A percentile compares a stretch with the other conserved stretches of the same genome.
phyloP scores from a whole-genome alignment of 2,888 invertebrate species.

The Glyphotaelius pellucidus region DNA sequence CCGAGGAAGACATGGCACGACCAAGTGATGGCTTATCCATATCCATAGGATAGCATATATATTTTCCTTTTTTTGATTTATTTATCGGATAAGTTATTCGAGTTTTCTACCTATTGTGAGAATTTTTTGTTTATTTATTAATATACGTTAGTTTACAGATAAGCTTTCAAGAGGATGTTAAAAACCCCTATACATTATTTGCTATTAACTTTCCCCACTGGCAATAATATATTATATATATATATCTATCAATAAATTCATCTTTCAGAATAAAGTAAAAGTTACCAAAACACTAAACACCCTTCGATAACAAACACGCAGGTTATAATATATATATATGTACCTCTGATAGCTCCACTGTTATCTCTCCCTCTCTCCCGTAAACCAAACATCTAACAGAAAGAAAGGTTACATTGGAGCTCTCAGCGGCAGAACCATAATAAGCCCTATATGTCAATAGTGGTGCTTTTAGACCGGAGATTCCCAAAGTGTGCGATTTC shows the following conservation, averaged over 20 bases:
- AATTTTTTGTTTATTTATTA: too few species aligned
- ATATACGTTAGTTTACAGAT: too few species aligned
- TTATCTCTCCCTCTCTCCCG: not conserved
- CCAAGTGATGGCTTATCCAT: too few species aligned
- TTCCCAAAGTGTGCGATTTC: too few species aligned
- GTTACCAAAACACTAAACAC: not conserved
- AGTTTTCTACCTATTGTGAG: too few species aligned
- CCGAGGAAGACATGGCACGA: too few species aligned
- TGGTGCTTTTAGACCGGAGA: not conserved
- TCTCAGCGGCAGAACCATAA: not conserved
- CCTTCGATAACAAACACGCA: not conserved
- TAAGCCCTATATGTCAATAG: not conserved
- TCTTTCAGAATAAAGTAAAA: not conserved
- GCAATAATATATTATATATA: not conserved
- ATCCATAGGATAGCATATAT: too few species aligned
- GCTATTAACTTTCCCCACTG: not conserved
- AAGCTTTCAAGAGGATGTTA: too few species aligned
- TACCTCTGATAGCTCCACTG: not conserved
- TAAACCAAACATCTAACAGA: not conserved
- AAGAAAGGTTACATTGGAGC: not conserved
- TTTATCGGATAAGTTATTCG: too few species aligned
- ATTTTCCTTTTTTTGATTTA: too few species aligned
- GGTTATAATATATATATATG: not conserved
- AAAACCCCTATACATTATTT: too few species aligned
- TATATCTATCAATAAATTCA: not conserved